A percentile compares a stretch with the other conserved stretches of the same genome.
phyloP scores from a whole-genome alignment of 1,140 invertebrate genomes.

The Eupristina koningsbergeri region DNA sequence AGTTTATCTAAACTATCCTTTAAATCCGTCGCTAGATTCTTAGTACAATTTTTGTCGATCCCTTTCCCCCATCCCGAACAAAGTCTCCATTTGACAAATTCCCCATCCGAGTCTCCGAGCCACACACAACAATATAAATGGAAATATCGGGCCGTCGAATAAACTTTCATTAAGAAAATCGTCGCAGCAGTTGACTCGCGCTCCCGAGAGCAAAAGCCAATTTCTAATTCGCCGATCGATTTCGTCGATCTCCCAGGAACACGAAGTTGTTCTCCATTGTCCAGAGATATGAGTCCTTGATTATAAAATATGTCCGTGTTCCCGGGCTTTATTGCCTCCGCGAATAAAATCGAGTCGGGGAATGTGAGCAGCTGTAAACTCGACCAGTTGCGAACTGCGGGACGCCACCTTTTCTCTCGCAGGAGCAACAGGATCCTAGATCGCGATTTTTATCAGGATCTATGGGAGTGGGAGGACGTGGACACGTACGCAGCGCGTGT shows the following conservation, averaged over 20 bases:
- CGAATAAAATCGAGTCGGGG: constrained; percentile 21
- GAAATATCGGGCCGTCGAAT: background rate
- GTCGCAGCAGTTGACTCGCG: background rate
- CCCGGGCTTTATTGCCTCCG: background rate
- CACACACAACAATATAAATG: constrained; percentile 15
- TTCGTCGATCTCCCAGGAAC: constrained; percentile 11
- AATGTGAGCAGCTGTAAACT: background rate
- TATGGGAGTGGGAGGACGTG: background rate
- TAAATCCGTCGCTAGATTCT: no score
- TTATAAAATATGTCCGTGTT: constrained; percentile 36
- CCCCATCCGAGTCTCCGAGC: background rate
- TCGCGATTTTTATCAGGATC: background rate
- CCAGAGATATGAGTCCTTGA: constrained; percentile 9
- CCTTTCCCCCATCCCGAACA: background rate
- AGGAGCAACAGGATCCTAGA: background rate
- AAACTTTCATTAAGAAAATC: constrained; percentile 36
- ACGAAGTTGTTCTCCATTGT: background rate
- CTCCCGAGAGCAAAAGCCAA: background rate
- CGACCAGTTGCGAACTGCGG: background rate
- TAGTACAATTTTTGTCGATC: background rate
- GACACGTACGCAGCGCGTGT: background rate
- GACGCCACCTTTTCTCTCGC: background rate
- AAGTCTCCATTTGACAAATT: background rate
- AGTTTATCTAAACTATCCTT: background rate
- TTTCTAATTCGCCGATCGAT: constrained; percentile 5